Conservation (phyloP, 2,797 vertebrate species). For the Pantherophis vulpinus region DNA sequence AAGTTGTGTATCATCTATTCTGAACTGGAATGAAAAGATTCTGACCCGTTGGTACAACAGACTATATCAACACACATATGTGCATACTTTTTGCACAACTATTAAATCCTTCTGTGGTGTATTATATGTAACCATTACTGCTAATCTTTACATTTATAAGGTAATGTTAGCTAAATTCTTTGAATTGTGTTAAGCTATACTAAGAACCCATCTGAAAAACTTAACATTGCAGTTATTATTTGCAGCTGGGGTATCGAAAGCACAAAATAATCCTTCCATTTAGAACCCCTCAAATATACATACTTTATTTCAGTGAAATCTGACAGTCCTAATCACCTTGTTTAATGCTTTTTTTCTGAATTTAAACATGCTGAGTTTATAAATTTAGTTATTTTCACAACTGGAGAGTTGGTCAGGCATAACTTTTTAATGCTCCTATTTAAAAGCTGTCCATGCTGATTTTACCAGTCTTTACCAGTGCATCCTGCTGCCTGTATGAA, state of each 20-base stretch:
- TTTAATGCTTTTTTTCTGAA: background rate
- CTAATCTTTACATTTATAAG: background rate
- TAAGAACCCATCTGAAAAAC: background rate
- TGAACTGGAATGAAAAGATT: background rate
- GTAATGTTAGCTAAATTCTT: background rate
- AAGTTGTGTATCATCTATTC: background rate
- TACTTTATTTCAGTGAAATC: background rate
- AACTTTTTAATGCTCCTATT: background rate
- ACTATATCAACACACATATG: background rate
- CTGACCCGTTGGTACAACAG: background rate
- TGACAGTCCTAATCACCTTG: background rate
- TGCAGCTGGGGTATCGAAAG: background rate
- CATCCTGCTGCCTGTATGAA: background rate
- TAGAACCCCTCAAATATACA: background rate
- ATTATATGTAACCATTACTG: background rate
- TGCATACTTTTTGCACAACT: background rate
- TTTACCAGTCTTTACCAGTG: background rate
- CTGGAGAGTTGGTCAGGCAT: background rate
- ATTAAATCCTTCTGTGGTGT: background rate
- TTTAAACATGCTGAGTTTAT: background rate
- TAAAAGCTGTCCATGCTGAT: background rate
- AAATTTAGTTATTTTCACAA: background rate
- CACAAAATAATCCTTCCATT: background rate
- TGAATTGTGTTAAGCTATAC: background rate
- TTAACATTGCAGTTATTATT: background rate